phyloP scores from a whole-genome alignment of 2,888 invertebrate species.

The Meloe dianella region DNA sequence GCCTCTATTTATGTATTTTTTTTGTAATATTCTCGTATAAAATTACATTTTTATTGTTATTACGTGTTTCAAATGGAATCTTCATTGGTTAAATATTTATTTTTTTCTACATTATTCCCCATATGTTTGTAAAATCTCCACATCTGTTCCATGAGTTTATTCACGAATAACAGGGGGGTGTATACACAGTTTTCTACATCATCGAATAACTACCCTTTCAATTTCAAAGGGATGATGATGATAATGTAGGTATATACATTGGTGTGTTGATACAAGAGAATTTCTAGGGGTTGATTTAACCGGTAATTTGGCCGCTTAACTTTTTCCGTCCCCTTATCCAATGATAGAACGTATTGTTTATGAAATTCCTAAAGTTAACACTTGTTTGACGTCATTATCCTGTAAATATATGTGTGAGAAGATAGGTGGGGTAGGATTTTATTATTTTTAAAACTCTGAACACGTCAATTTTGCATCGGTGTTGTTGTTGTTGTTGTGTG shows the following conservation, averaged over 20 bases:
- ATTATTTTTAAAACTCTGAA: constrained; percentile 2
- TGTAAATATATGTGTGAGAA: neutral
- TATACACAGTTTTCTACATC: too few species aligned
- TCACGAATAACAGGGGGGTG: neutral
- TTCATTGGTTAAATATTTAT: too few species aligned
- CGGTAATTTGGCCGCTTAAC: too few species aligned
- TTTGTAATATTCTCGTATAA: neutral
- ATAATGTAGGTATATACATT: too few species aligned
- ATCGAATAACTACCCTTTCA: too few species aligned
- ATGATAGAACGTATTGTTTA: neutral
- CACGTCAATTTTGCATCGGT: constrained; percentile 3
- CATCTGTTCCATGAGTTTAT: too few species aligned
- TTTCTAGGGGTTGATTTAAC: too few species aligned
- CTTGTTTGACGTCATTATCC: constrained; percentile 8
- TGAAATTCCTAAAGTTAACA: constrained; percentile 1
- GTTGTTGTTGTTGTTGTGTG: neutral
- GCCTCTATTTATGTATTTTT: constrained; percentile 15
- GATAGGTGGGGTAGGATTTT: neutral
- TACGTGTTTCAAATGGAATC: neutral
- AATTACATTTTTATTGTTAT: neutral
- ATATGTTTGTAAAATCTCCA: too few species aligned
- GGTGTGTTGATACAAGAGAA: too few species aligned
- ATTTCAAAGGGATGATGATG: too few species aligned
- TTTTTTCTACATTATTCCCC: too few species aligned
- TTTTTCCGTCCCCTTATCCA: too few species aligned